These are phyloP conservation scores for Tachycineta bicolor DNA, from an alignment of 2,113 vertebrate species.

Conservation along the genomic window DNA sequence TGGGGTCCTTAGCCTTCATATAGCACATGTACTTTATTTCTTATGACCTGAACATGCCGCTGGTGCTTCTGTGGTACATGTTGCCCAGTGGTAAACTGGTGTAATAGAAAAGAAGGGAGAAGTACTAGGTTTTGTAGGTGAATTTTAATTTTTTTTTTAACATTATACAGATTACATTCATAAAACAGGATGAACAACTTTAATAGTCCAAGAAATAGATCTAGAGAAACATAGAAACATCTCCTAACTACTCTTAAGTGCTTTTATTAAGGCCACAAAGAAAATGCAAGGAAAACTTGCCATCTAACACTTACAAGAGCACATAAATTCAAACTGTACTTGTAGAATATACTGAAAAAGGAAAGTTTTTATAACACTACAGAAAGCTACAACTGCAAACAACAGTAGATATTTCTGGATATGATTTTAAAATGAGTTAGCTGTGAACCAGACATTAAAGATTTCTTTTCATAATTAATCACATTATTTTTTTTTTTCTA, in stretches of 20 bases:
- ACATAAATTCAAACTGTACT: not conserved
- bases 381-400: not conserved
- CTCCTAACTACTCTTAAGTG: constrained; percentile 15
- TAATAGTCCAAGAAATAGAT: not conserved
- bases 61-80: not conserved
- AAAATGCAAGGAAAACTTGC: not conserved
- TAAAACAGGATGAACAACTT: not conserved
- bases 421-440: not conserved
- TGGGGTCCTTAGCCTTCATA: not conserved
- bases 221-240: not conserved
- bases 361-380: not conserved
- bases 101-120: not conserved
- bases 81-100: not conserved
- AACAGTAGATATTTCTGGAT: not conserved
- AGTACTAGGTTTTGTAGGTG: not conserved
- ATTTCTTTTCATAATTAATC: not conserved
- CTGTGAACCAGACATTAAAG: not conserved
- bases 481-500: constrained; percentile 33
- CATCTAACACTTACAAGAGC: not conserved
- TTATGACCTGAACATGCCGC: not conserved
- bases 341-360: not conserved
- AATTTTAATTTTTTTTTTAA: constrained; percentile 60
- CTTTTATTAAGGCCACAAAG: constrained; percentile 16
- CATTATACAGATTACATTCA: constrained; percentile 26
- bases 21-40: not conserved